These are phyloP conservation scores for Ochotona curzoniae DNA, from an alignment of 2,113 vertebrate species.

Conservation along the genomic window DNA sequence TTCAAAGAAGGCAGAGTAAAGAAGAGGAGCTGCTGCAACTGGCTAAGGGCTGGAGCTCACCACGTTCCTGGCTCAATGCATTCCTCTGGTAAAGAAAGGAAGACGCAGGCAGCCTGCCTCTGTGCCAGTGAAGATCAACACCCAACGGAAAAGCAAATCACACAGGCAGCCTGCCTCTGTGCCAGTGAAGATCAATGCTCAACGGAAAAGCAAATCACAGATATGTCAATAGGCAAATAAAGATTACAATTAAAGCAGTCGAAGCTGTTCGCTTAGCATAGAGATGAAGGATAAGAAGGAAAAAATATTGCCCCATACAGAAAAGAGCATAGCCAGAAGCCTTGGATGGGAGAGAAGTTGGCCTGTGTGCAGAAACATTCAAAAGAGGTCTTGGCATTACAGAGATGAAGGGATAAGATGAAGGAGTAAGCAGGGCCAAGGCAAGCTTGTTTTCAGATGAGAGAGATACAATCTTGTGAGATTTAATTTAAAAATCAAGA, in stretches of 20 bases:
- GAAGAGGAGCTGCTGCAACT: background rate
- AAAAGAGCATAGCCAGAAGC: background rate
- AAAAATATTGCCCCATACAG: background rate
- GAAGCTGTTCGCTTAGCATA: background rate
- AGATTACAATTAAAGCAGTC: background rate
- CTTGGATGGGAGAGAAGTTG: background rate
- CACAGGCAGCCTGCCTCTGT: background rate
- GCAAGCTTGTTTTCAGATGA: background rate
- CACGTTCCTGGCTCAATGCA: background rate
- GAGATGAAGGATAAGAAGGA: background rate
- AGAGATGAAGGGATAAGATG: background rate
- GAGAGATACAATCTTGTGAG: background rate
- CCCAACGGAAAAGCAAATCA: background rate
- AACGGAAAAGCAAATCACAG: background rate
- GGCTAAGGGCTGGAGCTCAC: background rate
- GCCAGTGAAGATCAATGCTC: background rate
- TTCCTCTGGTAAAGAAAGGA: background rate
- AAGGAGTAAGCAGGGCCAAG: background rate
- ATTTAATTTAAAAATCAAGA: conserved; percentile 40
- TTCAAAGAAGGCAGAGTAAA: background rate
- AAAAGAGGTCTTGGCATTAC: background rate
- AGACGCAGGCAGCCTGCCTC: background rate
- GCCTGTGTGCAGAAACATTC: background rate
- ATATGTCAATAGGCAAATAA: background rate
- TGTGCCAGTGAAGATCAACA: background rate